Conservation (phyloP, 1,140 invertebrate genomes). For the Drosophila littoralis region DNA sequence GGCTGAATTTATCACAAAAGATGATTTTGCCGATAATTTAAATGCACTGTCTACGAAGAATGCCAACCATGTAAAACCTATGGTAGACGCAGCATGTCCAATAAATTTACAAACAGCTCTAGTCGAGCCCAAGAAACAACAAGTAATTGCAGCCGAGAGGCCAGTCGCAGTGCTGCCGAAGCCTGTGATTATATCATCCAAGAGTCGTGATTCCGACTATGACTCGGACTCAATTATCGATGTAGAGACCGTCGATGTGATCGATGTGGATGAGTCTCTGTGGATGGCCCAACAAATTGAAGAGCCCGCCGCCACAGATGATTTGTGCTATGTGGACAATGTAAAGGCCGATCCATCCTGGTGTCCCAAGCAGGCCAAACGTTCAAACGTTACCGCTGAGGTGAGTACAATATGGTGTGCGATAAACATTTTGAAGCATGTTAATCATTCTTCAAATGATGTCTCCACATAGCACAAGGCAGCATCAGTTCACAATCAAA, state of each 20-base stretch:
- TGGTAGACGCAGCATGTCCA: background rate
- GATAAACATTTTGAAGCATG: slow-evolving; percentile 30
- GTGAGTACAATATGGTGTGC: slow-evolving; percentile 49
- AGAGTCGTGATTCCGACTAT: slow-evolving; percentile 61
- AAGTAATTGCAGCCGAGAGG: background rate
- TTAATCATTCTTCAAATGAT: slow-evolving; percentile 29
- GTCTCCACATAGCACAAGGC: slow-evolving; percentile 44
- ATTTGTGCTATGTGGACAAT: slow-evolving; percentile 75
- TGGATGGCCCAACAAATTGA: slow-evolving; percentile 21
- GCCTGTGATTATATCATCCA: slow-evolving; percentile 36
- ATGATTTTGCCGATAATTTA: slow-evolving; percentile 67
- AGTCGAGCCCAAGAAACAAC: background rate
- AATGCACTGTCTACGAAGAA: slow-evolving; percentile 39
- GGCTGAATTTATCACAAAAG: slow-evolving; percentile 82
- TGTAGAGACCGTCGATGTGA: slow-evolving; percentile 78
- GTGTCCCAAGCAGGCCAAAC: slow-evolving; percentile 66
- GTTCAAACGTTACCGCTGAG: slow-evolving; percentile 35
- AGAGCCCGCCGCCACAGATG: slow-evolving; percentile 21
- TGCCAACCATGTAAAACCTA: background rate
- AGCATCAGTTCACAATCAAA: slow-evolving; percentile 1
- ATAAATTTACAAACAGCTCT: background rate
- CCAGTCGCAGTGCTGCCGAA: background rate
- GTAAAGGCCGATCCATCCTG: slow-evolving; percentile 77
- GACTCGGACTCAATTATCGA: slow-evolving; percentile 80
- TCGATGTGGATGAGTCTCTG: slow-evolving; percentile 53